Evolutionary conservation across 1,140 invertebrate genomes (phyloP).

Genomic region (Aphis craccivora): DNA sequence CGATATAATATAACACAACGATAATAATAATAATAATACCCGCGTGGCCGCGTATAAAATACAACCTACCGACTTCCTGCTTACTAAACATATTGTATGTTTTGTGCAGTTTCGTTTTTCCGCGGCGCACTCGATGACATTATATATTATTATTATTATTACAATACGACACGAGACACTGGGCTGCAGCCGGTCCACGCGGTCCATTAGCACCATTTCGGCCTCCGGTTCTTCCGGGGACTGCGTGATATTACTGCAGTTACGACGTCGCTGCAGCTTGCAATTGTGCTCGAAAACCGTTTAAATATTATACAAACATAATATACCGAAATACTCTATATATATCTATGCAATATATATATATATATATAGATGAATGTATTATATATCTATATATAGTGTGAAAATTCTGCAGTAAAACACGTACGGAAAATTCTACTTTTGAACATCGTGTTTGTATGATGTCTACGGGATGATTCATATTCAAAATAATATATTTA

Average conservation of each 20-base stretch:
- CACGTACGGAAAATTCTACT: too few relatives aligned
- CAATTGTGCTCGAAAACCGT: not conserved
- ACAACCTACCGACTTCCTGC: not conserved
- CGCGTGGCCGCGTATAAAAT: not conserved
- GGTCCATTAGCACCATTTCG: constrained; percentile 15
- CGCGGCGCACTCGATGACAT: not conserved
- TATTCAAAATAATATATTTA: too few relatives aligned
- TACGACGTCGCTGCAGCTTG: too few relatives aligned
- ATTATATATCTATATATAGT: too few relatives aligned
- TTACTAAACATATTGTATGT: too few relatives aligned
- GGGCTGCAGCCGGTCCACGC: not conserved
- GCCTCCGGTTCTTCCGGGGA: not conserved
- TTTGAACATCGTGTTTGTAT: too few relatives aligned
- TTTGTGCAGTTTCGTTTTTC: not conserved
- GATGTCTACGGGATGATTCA: too few relatives aligned
- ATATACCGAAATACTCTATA: not conserved
- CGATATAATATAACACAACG: not conserved
- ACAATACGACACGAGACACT: not conserved
- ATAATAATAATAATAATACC: not conserved
- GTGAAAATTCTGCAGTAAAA: too few relatives aligned
- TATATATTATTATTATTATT: not conserved
- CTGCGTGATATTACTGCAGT: not conserved
- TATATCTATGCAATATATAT: too few relatives aligned
- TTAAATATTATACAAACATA: not conserved
- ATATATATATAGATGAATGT: too few relatives aligned